Base-by-base conservation (phyloP, 2,113 vertebrate species). In the Cyprinodon brontotheroides region DNA sequence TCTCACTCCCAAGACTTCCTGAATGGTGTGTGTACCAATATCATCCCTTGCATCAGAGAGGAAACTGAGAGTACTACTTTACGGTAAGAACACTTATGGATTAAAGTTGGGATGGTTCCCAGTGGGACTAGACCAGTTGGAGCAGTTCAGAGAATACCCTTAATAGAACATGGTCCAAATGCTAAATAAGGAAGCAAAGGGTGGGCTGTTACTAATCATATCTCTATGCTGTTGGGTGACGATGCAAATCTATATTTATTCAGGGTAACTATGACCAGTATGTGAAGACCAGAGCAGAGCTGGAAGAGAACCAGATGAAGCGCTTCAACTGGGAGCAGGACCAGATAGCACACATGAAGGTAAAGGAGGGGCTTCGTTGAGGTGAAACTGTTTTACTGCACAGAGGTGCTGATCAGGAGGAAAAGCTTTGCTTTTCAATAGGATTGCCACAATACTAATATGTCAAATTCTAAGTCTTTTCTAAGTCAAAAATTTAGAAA, bases 291-390 rank as follows among this genome's bases (percentile, higher is more conserved):
- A 96, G 98, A 70, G 92, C 98, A 84, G 97, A 99, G 85, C 90
- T 99, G 86, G 97, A 99, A 81, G 98, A 99, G 91, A 98, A 99
- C 87, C 98, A 99, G 86, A 99, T 99, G 97, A 99, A 99, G 87
- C 94, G 97, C 68, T 99, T 97, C 89, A 98, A 99, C 89, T 99
- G 98, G 98, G 98, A 99, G 76, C 97, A 99, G 79, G 98, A 99
- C 87, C 98, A 99, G 94, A 99, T 99, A 0, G 83, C 97, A 40
- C 97, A 99, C 74, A 99, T 99, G 98, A 99, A 99, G 96, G 98
- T 98, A 66, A 83, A 77, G 10, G 4, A 40, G 62, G 41, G 75
- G 68, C 50, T 17, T 20, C 53, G 38, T 17, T 61, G 62, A 80
- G 78, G 53, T 41, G 37, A 11, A 13, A 29, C 11, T 12, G 4